Percentiles rank a stretch among this genome's conserved stretches.
These are phyloP conservation scores for Ochotona princeps DNA, from an alignment of 2,113 vertebrate genomes.

Conservation along the genomic window DNA sequence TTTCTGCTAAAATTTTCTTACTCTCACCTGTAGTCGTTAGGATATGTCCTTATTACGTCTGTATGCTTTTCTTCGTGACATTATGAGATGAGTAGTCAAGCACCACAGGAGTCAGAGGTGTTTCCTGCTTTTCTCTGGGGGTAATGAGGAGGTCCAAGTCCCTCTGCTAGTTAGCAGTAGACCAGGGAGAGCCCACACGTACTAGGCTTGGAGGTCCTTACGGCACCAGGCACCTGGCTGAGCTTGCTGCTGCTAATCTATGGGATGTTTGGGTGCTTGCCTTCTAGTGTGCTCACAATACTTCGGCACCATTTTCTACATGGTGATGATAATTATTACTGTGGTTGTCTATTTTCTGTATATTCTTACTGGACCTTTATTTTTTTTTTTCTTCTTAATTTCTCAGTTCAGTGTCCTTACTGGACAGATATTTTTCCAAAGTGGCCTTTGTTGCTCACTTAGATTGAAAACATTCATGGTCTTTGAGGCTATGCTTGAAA, in stretches of 20 bases:
- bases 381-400: neutral
- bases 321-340: neutral
- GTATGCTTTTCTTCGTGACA: neutral
- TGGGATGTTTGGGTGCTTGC: no score
- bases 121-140: neutral
- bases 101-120: neutral
- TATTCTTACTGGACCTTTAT: neutral
- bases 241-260: neutral
- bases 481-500: constrained; percentile 61
- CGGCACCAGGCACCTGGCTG: neutral
- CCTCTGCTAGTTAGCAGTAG: neutral
- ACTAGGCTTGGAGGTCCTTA: neutral
- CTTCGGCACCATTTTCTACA: neutral
- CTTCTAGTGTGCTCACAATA: neutral
- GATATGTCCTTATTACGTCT: neutral
- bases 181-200: neutral
- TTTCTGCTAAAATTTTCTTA: neutral
- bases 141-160: neutral
- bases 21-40: neutral
- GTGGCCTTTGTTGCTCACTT: constrained; percentile 41
- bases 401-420: constrained; percentile 41
- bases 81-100: neutral
- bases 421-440: constrained; percentile 56
- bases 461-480: constrained; percentile 51
- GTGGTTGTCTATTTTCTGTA: neutral